Evolutionary conservation across 2,888 invertebrate species (phyloP).

Genomic region (Caenorhabditis afra): DNA sequence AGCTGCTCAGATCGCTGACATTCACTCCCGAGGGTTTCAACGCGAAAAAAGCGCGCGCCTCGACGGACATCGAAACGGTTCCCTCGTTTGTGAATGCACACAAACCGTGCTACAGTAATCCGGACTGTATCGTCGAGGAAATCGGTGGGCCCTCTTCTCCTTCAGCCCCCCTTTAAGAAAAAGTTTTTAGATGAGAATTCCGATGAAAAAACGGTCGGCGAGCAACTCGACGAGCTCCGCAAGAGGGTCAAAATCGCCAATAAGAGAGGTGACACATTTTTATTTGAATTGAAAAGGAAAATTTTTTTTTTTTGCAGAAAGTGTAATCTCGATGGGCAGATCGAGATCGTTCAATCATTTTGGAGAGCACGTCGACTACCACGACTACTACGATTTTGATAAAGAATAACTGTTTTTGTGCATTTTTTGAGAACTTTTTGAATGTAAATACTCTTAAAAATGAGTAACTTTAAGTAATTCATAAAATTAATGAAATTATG

Average conservation of each 20-base stretch:
- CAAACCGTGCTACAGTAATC: slow-evolving; percentile 52
- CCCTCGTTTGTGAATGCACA: slow-evolving; percentile 12
- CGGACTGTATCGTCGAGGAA: slow-evolving; percentile 57
- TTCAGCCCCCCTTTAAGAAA: no score
- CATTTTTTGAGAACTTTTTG: no score
- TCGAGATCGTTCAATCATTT: slow-evolving; percentile 62
- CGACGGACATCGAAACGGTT: slow-evolving; percentile 48
- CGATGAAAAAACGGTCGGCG: neutral
- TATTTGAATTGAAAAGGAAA: no score
- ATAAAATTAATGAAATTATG: no score
- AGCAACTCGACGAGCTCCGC: slow-evolving; percentile 13
- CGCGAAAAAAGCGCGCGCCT: slow-evolving; percentile 49
- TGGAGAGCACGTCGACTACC: slow-evolving; percentile 57
- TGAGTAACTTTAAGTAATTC: no score
- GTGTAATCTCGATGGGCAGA: slow-evolving; percentile 52
- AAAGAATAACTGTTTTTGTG: slow-evolving; percentile 31
- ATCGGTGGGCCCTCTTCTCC: slow-evolving; percentile 25
- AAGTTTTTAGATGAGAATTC: slow-evolving; percentile 33
- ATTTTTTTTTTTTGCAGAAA: slow-evolving; percentile 44
- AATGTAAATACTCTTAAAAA: no score
- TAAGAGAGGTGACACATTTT: slow-evolving; percentile 43
- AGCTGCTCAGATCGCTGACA: slow-evolving; percentile 21
- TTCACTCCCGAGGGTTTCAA: slow-evolving; percentile 34
- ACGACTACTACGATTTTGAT: slow-evolving; percentile 56
- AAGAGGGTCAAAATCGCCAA: slow-evolving; percentile 43